Evolutionary conservation across 2,888 invertebrate genomes (phyloP), one percentile per base, ranked within the genome.

Genomic region (Mylabris sibirica): DNA sequence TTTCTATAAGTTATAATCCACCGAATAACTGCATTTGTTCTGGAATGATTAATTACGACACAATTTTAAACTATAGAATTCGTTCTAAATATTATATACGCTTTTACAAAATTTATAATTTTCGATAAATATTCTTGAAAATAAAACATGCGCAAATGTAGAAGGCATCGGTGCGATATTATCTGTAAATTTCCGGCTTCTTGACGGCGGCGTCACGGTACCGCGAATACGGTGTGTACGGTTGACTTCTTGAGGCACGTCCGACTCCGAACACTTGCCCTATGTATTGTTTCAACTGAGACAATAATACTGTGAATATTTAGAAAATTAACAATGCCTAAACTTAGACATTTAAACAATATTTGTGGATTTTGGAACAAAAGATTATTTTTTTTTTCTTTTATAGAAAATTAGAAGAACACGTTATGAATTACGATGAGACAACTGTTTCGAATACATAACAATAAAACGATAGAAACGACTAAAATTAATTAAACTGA

Each of bases 171-270:
- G 69, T 73, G 74, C 72, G 75, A 75, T 75, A 75, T 72, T 73
- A 75, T 75, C 75, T 66, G 68, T 67, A 74, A 73, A 72, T 72
- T 75, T 75, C 75, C 75, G 71, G 75, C 74, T 75, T 70, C 72
- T 72, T 74, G 69, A 61, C 68, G 72, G 72, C 68, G 72, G 72
- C 68, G 71, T 71, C 71, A 71, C 71, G 71, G 71, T 71, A 69
- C 72, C 62, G 72, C 72, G 74, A 72, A 70, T 74, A 66, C 17
- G 20, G 49, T 71, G 73, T 72, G 67, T 74, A 74, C 74, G 75
- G 70, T 69, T 72, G 74, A 75, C 74, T 75, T 73, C 74, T 71
- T 74, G 63, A 69, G 70, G 74, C 70, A 69, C 70, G 72, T 74
- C 74, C 74, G 67, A 72, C 66, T 68, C 66, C 66, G 64, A 49